phyloP scores from a whole-genome alignment of 2,888 invertebrate genomes.

The Eudasyphora cyanicolor region DNA sequence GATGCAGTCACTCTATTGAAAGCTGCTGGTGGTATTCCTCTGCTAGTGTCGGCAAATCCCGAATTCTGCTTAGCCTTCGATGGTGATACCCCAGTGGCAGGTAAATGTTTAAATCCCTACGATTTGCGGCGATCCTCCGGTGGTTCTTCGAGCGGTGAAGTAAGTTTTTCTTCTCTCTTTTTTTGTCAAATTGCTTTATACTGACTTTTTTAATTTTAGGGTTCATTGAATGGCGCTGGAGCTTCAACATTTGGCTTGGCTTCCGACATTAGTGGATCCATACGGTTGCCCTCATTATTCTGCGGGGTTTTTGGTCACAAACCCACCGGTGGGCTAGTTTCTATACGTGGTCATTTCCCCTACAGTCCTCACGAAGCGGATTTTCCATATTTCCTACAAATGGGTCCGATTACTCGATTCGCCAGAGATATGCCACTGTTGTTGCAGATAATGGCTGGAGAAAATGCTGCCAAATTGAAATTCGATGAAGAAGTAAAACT shows the following conservation, averaged over 20 bases:
- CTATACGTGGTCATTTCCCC: conserved; percentile 85
- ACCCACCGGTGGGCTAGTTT: conserved; percentile 85
- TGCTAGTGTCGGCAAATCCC: conserved; percentile 92
- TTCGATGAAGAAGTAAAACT: conserved; percentile 81
- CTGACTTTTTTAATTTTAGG: conserved; percentile 79
- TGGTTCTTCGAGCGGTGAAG: conserved; percentile 94
- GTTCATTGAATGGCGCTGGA: conserved; percentile 86
- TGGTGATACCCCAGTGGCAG: conserved; percentile 88
- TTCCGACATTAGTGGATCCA: conserved; percentile 93
- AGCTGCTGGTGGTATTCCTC: conserved; percentile 89
- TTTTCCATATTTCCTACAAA: conserved; percentile 81
- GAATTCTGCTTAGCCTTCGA: conserved; percentile 95
- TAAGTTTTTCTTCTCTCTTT: conserved; percentile 12
- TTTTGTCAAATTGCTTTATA: background rate
- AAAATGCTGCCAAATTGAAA: conserved; percentile 79
- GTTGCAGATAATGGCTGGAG: conserved; percentile 84
- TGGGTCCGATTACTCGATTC: conserved; percentile 89
- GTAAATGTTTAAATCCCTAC: conserved; percentile 92
- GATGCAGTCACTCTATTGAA: conserved; percentile 84
- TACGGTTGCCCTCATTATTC: conserved; percentile 90
- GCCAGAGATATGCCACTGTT: conserved; percentile 88
- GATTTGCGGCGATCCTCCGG: conserved; percentile 87
- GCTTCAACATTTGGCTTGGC: conserved; percentile 89
- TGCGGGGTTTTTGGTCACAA: conserved; percentile 95
- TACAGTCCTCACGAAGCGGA: conserved; percentile 79